Evolutionary conservation across 2,888 invertebrate genomes (phyloP).

Genomic region (Polydrusus cervinus): DNA sequence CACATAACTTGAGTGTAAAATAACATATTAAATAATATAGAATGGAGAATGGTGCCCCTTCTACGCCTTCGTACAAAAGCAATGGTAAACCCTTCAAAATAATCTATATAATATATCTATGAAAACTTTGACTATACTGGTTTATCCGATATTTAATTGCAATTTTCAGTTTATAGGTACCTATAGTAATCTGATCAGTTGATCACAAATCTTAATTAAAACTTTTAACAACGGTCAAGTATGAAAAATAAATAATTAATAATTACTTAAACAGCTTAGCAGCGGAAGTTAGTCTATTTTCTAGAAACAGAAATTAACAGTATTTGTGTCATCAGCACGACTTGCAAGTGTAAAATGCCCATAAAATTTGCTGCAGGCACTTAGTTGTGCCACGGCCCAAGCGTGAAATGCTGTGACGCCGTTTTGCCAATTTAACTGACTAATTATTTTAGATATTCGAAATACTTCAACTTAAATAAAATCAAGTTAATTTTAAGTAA

Average conservation of each 20-base stretch:
- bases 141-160: too few species aligned
- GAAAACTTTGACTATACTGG: too few species aligned
- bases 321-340: conserved; percentile 52
- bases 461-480: conserved; percentile 30
- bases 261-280: conserved; percentile 37
- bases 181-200: too few species aligned
- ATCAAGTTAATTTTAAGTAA: conserved; percentile 21
- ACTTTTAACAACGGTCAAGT: conserved; percentile 15
- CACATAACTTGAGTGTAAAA: too few species aligned
- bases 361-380: conserved; percentile 51
- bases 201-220: conserved; percentile 16
- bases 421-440: conserved; percentile 51
- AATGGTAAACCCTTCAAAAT: too few species aligned
- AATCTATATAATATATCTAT: too few species aligned
- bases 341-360: conserved; percentile 49
- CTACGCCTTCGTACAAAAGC: too few species aligned
- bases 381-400: conserved; percentile 39
- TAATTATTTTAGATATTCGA: conserved; percentile 50
- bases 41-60: too few species aligned
- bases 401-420: conserved; percentile 46
- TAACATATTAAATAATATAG: too few species aligned
- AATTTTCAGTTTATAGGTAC: too few species aligned
- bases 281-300: conserved; percentile 51
- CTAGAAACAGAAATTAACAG: conserved; percentile 49
- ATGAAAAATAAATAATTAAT: conserved; percentile 44